Evolutionary conservation across 2,888 invertebrate species (phyloP).

Genomic region (Drosophila lacicola): DNA sequence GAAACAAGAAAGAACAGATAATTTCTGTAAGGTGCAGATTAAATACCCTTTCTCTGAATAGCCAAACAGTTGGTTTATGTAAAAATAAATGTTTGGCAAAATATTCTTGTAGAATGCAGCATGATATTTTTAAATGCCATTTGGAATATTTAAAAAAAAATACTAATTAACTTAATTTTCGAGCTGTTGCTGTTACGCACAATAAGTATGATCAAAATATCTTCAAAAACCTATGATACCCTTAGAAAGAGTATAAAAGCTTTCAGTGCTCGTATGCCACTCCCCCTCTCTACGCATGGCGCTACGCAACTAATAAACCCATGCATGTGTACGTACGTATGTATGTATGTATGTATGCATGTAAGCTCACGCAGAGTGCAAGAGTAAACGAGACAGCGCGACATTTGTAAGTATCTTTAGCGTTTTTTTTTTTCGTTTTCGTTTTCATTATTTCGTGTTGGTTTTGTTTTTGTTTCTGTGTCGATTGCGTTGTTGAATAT

Average conservation of each 20-base stretch:
- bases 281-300: slow-evolving; percentile 26
- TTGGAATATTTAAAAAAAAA: too few species aligned
- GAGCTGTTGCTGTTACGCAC: too few species aligned
- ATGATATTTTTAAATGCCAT: neutral
- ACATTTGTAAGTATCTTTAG: slow-evolving; percentile 40
- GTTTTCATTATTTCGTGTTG: slow-evolving; percentile 68
- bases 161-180: neutral
- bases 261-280: slow-evolving; percentile 25
- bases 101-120: too few species aligned
- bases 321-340: neutral
- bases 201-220: too few species aligned
- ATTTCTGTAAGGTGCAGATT: neutral
- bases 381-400: slow-evolving; percentile 26
- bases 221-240: neutral
- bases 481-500: slow-evolving; percentile 81
- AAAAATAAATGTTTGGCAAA: too few species aligned
- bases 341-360: neutral
- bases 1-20: slow-evolving; percentile 2
- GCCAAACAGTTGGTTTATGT: neutral
- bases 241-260: slow-evolving; percentile 48
- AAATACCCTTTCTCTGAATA: neutral
- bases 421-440: slow-evolving; percentile 48
- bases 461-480: slow-evolving; percentile 66
- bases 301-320: slow-evolving; percentile 46
- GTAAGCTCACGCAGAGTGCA: slow-evolving; percentile 8